Evolutionary conservation across 2,888 invertebrate genomes (phyloP), one percentile per base, ranked within the genome.

Genomic region (Bedellia somnulentella): DNA sequence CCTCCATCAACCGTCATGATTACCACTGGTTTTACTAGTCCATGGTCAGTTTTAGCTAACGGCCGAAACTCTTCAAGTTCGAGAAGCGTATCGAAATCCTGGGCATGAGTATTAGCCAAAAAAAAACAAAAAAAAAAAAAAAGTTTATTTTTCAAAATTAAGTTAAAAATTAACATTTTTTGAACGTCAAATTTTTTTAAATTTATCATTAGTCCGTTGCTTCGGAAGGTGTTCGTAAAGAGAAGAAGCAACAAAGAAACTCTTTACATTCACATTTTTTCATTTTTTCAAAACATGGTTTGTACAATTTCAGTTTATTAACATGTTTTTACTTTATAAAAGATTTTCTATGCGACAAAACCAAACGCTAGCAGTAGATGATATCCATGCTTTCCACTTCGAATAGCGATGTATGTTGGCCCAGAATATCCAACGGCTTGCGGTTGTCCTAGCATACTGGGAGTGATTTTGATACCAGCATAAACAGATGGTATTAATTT

Each of bases 1-100:
- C 27, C 32, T 27, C 33, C 34, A 33, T 37, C 36, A 30, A 30
- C 32, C 16, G 34, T 30, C 31, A 33, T 25, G 15, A 27, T 27
- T 18, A 27, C 22, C 29, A 29, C 29, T 29, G 29, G 29, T 23
- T 31, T 31, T 23, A 31, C 31, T 15, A 18, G 22, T 13, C 28
- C 28, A 16, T 24, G 24, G 16, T 21, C 12, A 21, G 29, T 29
- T 28, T 27, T 32, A 24, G 22, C 15, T 12, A 32, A 15, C 14
- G 13, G 14, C 27, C 29, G 28, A 24, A 32, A 32, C 15, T 29
- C 16, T 15, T 24, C 28, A 27, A 32, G 24, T 16, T 28, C 23
- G 22, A 32, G 25, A 13, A 32, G 22, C 29, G 16, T 28, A 12
- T 29, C 29, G 22, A 32, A 29, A 17, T 32, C 32, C 17, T 29